Evolutionary conservation across 2,797 vertebrate genomes (phyloP).

Genomic region (Dermochelys coriacea): DNA sequence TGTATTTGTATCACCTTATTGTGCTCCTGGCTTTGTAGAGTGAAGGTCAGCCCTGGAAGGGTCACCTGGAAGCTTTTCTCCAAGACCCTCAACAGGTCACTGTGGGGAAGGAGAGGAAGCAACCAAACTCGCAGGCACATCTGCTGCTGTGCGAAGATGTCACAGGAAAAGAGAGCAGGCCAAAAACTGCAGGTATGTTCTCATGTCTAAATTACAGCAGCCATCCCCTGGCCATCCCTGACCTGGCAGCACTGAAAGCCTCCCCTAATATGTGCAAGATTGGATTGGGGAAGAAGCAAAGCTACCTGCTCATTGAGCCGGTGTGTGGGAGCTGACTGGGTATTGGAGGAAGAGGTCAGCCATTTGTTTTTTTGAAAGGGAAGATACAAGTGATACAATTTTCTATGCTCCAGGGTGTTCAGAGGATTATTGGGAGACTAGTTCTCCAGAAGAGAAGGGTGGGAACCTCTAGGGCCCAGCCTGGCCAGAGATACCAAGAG

Average conservation of each 20-base stretch:
- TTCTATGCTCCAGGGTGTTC: background rate
- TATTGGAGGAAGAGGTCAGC: background rate
- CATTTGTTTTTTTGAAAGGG: background rate
- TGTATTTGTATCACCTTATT: background rate
- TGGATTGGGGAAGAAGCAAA: background rate
- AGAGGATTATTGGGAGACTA: background rate
- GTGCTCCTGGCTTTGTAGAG: conserved; percentile 46
- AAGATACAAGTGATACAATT: background rate
- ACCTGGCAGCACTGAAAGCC: background rate
- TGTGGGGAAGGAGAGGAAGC: background rate
- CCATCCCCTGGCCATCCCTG: background rate
- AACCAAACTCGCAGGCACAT: background rate
- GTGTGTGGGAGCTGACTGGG: too few relatives aligned
- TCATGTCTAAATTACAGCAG: background rate
- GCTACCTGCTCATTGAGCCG: background rate
- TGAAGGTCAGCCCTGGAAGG: background rate
- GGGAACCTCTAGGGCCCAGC: background rate
- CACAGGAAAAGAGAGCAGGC: background rate
- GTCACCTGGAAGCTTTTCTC: background rate
- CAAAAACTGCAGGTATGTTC: conserved; percentile 68
- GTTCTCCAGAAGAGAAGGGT: background rate
- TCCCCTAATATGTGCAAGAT: fast-evolving
- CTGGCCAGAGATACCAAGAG: background rate
- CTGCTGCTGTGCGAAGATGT: conserved; percentile 64
- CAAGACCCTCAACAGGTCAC: background rate